Evolutionary conservation across 2,797 vertebrate species (phyloP), one percentile per base, ranked within the genome.

Genomic region (Melopsittacus undulatus): DNA sequence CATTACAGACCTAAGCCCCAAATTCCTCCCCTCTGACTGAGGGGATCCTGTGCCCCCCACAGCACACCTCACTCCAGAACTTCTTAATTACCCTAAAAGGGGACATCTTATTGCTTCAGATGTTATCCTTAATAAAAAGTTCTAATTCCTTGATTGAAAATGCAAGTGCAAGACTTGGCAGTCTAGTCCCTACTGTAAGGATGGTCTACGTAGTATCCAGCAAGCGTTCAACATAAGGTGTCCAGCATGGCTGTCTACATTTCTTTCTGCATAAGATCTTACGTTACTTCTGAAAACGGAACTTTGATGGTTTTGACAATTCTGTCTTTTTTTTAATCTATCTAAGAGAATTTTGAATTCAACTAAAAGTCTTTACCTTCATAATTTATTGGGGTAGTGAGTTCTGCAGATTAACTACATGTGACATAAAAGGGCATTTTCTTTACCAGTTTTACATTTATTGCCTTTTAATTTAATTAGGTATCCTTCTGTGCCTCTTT

Each of bases 401-500:
- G 67, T 84, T 94, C 77, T 17, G 0, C 51, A 72, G 95, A 95
- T 90, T 94, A 95, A 95, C 85, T 90, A 14, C 78, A 94, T 94
- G 21, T 94, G 94, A 97, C 92, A 94, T 91, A 87, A 95, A 94
- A 89, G 68, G 56, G 43, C 80, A 90, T 94, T 94, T 95, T 94
- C 89, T 94, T 91, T 94, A 92, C 54, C 21, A 78, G 92, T 95
- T 95, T 96, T 29, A 43, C 82, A 96, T 96, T 94, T 91, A 95
- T 90, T 95, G 83, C 83, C 85, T 95, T 94, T 96, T 96, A 96
- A 96, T 95, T 91, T 73, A 91, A 94, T 96, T 92, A 94, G 51
- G 34, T 84, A 70, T 92, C 59, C 83, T 95, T 59, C 68, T 87
- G 75, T 84, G 83, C 85, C 85, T 96, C 82, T 92, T 94, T 96